Evolutionary conservation across 2,797 vertebrate species (phyloP).

Genomic region (Pelodytes ibericus): DNA sequence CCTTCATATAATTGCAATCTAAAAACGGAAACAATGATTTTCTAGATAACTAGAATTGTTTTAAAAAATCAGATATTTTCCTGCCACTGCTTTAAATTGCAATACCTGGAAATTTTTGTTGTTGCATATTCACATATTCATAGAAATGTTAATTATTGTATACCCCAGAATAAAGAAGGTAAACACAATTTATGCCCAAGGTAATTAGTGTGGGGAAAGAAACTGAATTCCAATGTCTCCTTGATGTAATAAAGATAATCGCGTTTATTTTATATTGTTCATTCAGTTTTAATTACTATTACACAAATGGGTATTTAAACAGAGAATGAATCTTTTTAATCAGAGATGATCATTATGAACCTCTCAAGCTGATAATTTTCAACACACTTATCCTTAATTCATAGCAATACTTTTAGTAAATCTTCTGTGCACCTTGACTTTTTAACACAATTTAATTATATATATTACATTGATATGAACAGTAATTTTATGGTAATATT

Average conservation of each 20-base stretch:
- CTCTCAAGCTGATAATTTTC: not conserved
- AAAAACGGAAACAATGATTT: no score
- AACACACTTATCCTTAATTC: not conserved
- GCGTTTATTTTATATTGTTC: constrained; percentile 6
- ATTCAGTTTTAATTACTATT: constrained; percentile 7
- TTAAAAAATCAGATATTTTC: no score
- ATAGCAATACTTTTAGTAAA: not conserved
- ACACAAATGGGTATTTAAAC: not conserved
- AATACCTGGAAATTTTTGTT: no score
- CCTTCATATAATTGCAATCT: no score
- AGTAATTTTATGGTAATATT: no score
- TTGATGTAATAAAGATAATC: constrained; percentile 8
- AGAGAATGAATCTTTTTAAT: constrained; percentile 16
- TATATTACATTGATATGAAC: not conserved
- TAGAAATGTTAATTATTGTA: not conserved
- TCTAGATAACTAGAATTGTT: no score
- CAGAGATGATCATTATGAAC: constrained; percentile 13
- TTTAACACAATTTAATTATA: not conserved
- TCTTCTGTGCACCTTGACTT: not conserved
- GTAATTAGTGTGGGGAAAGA: not conserved
- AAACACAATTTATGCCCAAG: not conserved
- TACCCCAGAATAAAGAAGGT: not conserved
- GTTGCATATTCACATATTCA: not conserved
- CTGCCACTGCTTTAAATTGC: no score
- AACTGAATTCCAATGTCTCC: not conserved